These are phyloP conservation scores for Camelus dromedarius DNA, from an alignment of 2,113 vertebrate species.

Conservation along the genomic window DNA sequence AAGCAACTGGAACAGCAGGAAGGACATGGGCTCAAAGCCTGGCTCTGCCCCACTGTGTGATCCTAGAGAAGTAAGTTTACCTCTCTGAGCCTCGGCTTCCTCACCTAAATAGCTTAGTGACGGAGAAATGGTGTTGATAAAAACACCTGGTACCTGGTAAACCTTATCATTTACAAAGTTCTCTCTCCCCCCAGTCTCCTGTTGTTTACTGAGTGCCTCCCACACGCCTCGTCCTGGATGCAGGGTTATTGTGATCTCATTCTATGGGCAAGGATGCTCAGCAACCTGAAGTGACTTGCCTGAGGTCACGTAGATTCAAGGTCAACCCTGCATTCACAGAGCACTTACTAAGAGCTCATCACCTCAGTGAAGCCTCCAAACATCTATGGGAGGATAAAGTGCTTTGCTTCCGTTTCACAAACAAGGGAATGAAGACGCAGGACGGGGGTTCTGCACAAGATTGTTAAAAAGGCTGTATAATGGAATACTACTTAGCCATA, in stretches of 20 bases:
- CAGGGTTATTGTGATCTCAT: rapidly evolving
- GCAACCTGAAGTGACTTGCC: background rate
- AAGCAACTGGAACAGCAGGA: background rate
- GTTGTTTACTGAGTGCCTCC: rapidly evolving
- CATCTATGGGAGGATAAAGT: rapidly evolving
- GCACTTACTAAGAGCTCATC: rapidly evolving
- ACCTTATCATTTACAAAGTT: no score
- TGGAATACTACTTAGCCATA: no score
- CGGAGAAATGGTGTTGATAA: background rate
- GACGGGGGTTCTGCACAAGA: background rate
- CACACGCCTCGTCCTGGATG: rapidly evolving
- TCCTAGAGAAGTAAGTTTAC: background rate
- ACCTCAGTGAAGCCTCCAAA: background rate
- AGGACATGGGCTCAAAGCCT: background rate
- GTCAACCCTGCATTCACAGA: background rate
- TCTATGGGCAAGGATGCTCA: background rate
- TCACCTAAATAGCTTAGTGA: background rate
- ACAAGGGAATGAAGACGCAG: background rate
- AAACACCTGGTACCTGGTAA: background rate
- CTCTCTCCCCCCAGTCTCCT: background rate
- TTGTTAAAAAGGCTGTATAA: background rate
- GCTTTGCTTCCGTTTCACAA: background rate
- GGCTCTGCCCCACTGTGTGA: background rate
- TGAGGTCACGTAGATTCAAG: background rate
- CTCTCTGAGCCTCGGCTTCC: background rate